Evolutionary conservation across 2,888 invertebrate genomes (phyloP).

Genomic region (Limenitis camilla): DNA sequence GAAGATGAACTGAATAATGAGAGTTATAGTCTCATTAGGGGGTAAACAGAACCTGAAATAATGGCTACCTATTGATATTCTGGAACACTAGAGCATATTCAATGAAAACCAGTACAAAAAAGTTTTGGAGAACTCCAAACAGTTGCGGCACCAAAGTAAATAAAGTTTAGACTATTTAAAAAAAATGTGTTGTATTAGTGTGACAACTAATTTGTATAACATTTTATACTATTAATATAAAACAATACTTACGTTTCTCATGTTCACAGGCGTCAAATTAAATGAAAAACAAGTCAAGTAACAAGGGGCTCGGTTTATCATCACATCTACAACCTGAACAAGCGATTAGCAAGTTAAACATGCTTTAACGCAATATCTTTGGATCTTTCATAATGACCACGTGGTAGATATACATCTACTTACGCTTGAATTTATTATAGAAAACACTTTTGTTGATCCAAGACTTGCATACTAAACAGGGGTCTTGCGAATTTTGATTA

Average conservation of each 20-base stretch:
- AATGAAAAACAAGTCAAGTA: conserved; percentile 16
- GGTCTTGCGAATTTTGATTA: not conserved
- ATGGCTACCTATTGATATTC: no score
- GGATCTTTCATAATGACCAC: conserved; percentile 43
- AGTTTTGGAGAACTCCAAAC: no score
- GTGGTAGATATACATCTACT: conserved; percentile 53
- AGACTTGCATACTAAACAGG: not conserved
- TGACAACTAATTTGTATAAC: not conserved
- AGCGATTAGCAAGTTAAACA: conserved; percentile 67
- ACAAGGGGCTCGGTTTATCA: conserved; percentile 47
- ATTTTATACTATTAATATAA: not conserved
- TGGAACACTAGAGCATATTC: no score
- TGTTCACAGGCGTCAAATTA: conserved; percentile 4
- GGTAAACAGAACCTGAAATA: no score
- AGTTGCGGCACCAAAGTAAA: no score
- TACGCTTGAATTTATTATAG: conserved; percentile 36
- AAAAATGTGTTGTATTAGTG: no score
- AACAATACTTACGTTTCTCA: not conserved
- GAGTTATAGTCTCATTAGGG: no score
- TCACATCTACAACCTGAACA: conserved; percentile 54
- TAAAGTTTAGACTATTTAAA: no score
- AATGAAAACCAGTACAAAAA: no score
- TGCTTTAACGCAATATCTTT: conserved; percentile 38
- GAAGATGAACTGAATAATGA: no score
- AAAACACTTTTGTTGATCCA: conserved; percentile 33